Evolutionary conservation across 2,113 vertebrate species (phyloP).

Genomic region (Morone saxatilis): DNA sequence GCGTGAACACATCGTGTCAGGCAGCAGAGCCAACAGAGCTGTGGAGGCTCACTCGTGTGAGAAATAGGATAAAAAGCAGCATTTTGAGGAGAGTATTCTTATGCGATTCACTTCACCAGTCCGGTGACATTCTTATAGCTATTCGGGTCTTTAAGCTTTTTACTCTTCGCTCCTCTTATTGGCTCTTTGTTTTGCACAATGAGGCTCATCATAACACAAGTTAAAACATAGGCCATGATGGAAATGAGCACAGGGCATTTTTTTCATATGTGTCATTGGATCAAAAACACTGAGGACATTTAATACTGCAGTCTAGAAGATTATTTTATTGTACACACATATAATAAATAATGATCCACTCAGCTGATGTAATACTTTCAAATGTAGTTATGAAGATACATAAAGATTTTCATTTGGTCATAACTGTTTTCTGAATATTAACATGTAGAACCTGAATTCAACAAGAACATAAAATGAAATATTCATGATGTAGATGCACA

Average conservation of each 20-base stretch:
- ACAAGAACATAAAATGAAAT: neutral
- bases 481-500: neutral
- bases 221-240: neutral
- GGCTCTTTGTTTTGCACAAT: slow-evolving; percentile 2
- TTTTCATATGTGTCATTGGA: neutral
- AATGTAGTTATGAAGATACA: neutral
- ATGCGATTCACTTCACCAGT: neutral
- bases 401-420: neutral
- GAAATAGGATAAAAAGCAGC: slow-evolving; percentile 1
- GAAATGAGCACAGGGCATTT: neutral
- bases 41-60: neutral
- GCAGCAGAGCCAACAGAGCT: slow-evolving; percentile 1
- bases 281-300: neutral
- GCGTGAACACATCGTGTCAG: neutral
- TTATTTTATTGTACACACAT: too few species aligned
- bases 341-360: neutral
- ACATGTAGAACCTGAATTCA: neutral
- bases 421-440: neutral
- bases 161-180: neutral
- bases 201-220: neutral
- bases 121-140: neutral
- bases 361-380: neutral
- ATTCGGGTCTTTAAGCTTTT: neutral
- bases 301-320: neutral
- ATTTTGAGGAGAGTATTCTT: slow-evolving; percentile 17